Conservation (phyloP, 1,140 invertebrate genomes). For the Cepaea nemoralis region DNA sequence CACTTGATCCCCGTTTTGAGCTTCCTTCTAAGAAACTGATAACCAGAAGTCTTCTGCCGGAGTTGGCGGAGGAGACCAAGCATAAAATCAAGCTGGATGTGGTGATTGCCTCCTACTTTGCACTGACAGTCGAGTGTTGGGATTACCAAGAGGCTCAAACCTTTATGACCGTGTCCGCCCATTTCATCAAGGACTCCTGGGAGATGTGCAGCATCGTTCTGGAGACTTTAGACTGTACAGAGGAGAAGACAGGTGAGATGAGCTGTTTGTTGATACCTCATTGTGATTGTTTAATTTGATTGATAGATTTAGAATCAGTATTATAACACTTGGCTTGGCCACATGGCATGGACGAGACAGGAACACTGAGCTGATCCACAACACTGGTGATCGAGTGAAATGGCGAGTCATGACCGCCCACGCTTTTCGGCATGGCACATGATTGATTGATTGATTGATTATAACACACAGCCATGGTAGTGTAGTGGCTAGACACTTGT, state of each 20-base stretch:
- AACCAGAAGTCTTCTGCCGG: conserved; percentile 16
- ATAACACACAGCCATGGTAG: too few species aligned
- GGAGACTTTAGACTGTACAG: conserved; percentile 37
- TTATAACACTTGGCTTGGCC: too few species aligned
- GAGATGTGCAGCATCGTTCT: conserved; percentile 34
- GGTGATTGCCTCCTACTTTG: conserved; percentile 36
- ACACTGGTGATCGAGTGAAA: too few species aligned
- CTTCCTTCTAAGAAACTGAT: conserved; percentile 33
- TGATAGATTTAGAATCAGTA: too few species aligned
- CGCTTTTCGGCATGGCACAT: too few species aligned
- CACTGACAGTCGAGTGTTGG: conserved; percentile 34
- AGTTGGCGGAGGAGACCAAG: conserved; percentile 35
- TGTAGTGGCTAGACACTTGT: too few species aligned
- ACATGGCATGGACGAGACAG: too few species aligned
- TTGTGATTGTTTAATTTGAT: too few species aligned
- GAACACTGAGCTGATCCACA: too few species aligned
- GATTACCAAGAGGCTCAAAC: conserved; percentile 13
- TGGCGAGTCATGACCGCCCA: too few species aligned
- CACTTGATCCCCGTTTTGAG: conserved; percentile 27
- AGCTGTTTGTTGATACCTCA: too few species aligned
- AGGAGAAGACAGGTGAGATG: conserved; percentile 32
- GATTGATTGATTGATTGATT: too few species aligned
- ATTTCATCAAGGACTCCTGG: conserved; percentile 38
- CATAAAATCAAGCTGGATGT: conserved; percentile 36
- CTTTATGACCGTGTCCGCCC: conserved; percentile 31